phyloP scores from a whole-genome alignment of 2,888 invertebrate species.

The Taphrorychus bicolor region DNA sequence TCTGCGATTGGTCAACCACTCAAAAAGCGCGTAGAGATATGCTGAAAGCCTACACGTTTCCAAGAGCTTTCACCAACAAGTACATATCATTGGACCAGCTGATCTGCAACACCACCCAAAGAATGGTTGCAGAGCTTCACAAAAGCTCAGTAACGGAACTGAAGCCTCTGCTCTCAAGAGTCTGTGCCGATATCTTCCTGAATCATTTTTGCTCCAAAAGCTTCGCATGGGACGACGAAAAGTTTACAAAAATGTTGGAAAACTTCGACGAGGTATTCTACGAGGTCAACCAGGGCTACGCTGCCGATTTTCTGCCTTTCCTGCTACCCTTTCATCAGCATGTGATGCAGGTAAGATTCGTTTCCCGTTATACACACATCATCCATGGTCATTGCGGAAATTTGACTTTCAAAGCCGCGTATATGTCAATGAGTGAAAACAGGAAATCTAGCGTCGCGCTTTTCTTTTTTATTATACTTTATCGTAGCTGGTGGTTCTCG shows the following conservation, averaged over 20 bases:
- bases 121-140: conserved; percentile 46
- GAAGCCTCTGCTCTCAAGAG: conserved; percentile 62
- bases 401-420: conserved; percentile 18
- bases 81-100: conserved; percentile 63
- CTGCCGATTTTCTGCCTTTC: conserved; percentile 70
- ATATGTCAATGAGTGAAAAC: conserved; percentile 16
- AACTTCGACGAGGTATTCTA: conserved; percentile 71
- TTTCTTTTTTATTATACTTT: conserved; percentile 9
- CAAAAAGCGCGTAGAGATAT: conserved; percentile 69
- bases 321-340: conserved; percentile 64
- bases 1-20: conserved; percentile 72
- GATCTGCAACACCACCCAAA: conserved; percentile 58
- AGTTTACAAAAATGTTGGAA: conserved; percentile 62
- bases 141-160: conserved; percentile 47
- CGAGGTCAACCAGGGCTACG: conserved; percentile 73
- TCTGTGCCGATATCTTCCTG: conserved; percentile 68
- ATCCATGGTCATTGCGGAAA: background rate
- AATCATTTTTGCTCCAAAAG: conserved; percentile 67
- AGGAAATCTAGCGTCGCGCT: conserved; percentile 20
- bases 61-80: conserved; percentile 64
- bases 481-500: background rate
- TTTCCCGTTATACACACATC: background rate
- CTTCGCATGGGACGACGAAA: conserved; percentile 59
- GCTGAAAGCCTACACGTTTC: conserved; percentile 66
- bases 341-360: conserved; percentile 56